Base-by-base conservation (phyloP, 92 coral and sea anemone genomes). In the Palythoa grandiflora region DNA sequence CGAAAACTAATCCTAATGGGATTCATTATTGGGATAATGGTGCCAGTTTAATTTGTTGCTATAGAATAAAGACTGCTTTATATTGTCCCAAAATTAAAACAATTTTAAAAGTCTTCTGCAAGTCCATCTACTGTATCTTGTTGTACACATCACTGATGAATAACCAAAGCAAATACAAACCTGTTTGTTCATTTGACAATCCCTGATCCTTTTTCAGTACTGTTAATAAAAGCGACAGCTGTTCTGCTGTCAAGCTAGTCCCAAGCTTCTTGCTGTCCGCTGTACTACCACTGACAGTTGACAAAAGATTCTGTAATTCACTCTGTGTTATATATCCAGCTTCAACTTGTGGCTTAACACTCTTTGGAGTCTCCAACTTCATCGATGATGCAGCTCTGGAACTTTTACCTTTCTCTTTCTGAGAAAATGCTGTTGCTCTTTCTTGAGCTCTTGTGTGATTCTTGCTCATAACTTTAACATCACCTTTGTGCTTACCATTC, bases 311-410 rank as follows among this genome's bases (percentile, higher is more conserved):
- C 37, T 48, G 71, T 14, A 65, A 60, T 53, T 81, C 75, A 66
- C 75, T 81, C 60, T 81, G 59, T 20, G 86, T 81, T 66, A 81
- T 81, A 66, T 65, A 81, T 20, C 86, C 86, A 63, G 75, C 86
- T 60, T 28, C 75, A 54, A 21, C 73, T 20, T 47, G 44, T 35
- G 44, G 75, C 63, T 68, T 81, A 81, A 19, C 36, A 63, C 38
- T 81, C 20, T 65, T 52, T 35, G 48, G 60, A 28, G 57, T 14
- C 16, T 68, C 61, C 21, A 48, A 8, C 5, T 63, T 54, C 36
- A 40, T 1, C 10, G 65, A 48, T 81, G 75, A 44, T 2, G 40
- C 8, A 6, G 35, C 5, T 28, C 12, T 81, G 47, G 75, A 65
- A 21, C 11, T 20, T 44, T 50, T 81, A 21, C 15, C 61, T 12